These are phyloP conservation scores for Bursaphelenchus mucronatus DNA, from an alignment of 1,140 invertebrate genomes.

Conservation along the genomic window DNA sequence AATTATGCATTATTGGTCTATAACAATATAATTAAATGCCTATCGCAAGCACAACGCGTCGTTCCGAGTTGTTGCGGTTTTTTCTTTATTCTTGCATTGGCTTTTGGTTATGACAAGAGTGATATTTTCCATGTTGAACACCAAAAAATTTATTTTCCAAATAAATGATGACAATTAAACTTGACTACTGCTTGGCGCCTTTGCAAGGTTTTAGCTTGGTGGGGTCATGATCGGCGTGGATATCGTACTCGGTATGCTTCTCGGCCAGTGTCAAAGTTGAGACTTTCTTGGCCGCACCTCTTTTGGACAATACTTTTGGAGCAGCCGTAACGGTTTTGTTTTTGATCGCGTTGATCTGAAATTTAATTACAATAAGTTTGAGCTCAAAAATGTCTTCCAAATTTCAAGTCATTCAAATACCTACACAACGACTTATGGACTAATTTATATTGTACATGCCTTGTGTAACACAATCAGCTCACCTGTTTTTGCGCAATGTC, in stretches of 20 bases:
- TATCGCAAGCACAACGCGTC: too few relatives aligned
- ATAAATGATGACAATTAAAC: too few relatives aligned
- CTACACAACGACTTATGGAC: background rate
- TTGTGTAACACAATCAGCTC: background rate
- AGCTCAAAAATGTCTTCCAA: background rate
- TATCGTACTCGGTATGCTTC: conserved; percentile 12
- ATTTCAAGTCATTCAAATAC: too few relatives aligned
- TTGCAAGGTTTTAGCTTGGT: conserved; percentile 26
- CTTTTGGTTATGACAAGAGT: too few relatives aligned
- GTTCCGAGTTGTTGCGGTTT: too few relatives aligned
- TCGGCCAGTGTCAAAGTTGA: conserved; percentile 13
- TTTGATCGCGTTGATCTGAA: conserved; percentile 22
- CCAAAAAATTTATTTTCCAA: too few relatives aligned
- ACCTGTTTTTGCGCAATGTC: conserved; percentile 32
- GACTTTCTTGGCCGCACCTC: background rate
- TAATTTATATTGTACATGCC: too few relatives aligned
- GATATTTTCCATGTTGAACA: too few relatives aligned
- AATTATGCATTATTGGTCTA: too few relatives aligned
- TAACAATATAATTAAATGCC: too few relatives aligned
- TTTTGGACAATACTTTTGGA: background rate
- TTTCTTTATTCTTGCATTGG: too few relatives aligned
- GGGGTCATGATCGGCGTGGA: conserved; percentile 24
- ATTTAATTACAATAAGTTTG: background rate
- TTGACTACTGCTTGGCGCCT: background rate
- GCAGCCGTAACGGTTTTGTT: background rate